A percentile compares a stretch with the other conserved stretches of the same genome.
phyloP scores from a whole-genome alignment of 1,140 invertebrate species.

The Lepidurus packardi region DNA sequence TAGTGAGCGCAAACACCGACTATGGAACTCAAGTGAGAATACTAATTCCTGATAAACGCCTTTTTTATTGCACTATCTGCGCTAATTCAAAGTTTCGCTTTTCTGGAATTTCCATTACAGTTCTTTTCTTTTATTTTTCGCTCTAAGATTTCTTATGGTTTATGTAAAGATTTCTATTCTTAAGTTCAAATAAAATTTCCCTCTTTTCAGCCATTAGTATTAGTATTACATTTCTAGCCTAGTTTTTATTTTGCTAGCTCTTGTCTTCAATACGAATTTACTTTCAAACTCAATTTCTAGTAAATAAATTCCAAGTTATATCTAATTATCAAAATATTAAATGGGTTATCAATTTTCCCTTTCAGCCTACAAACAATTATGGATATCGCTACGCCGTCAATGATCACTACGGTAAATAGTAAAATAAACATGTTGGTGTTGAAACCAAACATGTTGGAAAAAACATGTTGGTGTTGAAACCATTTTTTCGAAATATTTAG shows the following conservation, averaged over 20 bases:
- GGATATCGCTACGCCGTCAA: slow-evolving; percentile 34
- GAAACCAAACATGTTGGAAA: too few species aligned
- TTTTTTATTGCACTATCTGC: not conserved
- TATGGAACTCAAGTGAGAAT: not conserved
- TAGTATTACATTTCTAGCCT: too few species aligned
- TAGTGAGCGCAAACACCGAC: not conserved
- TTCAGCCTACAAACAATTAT: not conserved
- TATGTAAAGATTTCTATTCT: too few species aligned
- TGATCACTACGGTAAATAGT: slow-evolving; percentile 7
- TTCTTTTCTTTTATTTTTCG: too few species aligned
- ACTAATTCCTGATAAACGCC: not conserved
- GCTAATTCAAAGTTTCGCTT: not conserved
- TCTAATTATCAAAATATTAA: not conserved
- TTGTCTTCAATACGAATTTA: too few species aligned
- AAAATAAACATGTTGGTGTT: not conserved
- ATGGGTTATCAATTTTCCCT: not conserved
- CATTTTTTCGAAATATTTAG: not conserved
- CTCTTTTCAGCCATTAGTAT: too few species aligned
- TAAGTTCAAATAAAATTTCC: too few species aligned
- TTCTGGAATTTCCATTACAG: not conserved
- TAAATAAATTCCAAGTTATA: not conserved
- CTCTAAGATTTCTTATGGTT: too few species aligned
- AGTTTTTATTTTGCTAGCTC: too few species aligned
- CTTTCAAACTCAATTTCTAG: not conserved
- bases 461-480: too few species aligned